Evolutionary conservation across 2,888 invertebrate species (phyloP).

Genomic region (Melieria picta): DNA sequence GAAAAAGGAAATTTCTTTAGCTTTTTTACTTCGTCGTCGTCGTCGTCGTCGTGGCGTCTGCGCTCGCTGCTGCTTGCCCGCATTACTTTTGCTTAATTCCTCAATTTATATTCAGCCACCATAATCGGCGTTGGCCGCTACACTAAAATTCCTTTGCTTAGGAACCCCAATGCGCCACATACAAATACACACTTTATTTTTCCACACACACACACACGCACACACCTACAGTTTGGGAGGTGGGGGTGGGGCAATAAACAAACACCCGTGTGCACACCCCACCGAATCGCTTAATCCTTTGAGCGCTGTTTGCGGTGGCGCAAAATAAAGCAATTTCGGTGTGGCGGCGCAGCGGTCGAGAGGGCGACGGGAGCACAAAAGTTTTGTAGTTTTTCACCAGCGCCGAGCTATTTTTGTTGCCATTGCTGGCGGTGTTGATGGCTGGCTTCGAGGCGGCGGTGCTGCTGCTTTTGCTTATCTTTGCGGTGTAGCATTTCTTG

Average conservation of each 20-base stretch:
- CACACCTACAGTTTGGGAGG: neutral
- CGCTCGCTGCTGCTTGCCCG: neutral
- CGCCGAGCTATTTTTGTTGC: neutral
- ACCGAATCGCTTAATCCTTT: conserved; percentile 38
- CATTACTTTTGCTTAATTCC: conserved; percentile 44
- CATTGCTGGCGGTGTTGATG: neutral
- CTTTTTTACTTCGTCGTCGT: conserved; percentile 6
- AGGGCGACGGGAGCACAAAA: neutral
- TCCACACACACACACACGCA: neutral
- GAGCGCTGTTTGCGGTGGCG: conserved; percentile 35
- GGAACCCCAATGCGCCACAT: conserved; percentile 25
- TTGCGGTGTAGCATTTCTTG: neutral
- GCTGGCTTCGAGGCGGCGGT: no score
- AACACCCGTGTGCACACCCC: neutral
- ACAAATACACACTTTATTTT: neutral
- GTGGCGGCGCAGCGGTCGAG: neutral
- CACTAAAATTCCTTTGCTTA: conserved; percentile 40
- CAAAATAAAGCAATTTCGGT: conserved; percentile 33
- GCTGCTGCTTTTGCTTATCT: neutral
- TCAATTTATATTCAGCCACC: conserved; percentile 46
- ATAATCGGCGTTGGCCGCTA: conserved; percentile 41
- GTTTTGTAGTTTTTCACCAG: neutral
- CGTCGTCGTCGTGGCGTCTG: neutral
- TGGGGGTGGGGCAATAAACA: no score
- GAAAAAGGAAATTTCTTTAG: conserved; percentile 19